Evolutionary conservation across 1,140 invertebrate genomes (phyloP), one percentile per base, ranked within the genome.

Genomic region (Hydropsyche tenuis): DNA sequence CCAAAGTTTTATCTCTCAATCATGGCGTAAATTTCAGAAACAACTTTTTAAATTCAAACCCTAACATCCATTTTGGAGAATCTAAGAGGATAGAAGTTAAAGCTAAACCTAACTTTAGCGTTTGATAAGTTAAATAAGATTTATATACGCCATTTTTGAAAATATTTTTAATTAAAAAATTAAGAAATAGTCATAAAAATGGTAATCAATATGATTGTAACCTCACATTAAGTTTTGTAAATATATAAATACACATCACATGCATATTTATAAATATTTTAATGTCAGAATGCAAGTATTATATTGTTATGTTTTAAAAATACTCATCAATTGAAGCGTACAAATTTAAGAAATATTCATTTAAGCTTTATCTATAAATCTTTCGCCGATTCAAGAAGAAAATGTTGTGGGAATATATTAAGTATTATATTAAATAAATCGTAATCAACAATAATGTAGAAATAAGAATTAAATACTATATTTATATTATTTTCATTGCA

Each of bases 1-100:
- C 91, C 16, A 93, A 93, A 83, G 90, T 94, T 46, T 82, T 94
- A 71, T 90, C 91, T 18, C 82, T 92, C 42, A 92, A 93, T 81
- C 91, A 92, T 76, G 90, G 90, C 11, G 78, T 86, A 25, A 51
- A 23, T 22, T 12, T 30, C 14, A 25, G 7, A 43, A 30, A 60
- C n/a, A 70, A 64, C 43, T 74, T 64, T 25, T 14, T 71, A 7
- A 63, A 64, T 45, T 30, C 25, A 1, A 53, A 69, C 27, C 11
- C 20, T 12, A 63, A 71, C 42, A 64, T 71, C 27, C 37, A 43
- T 16, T 64, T 69, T 20, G 66, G 56, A 6, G 73, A 74, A 64
- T 74, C 73, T n/a, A 70, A 56, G 27, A 70, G 66, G 30, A 18
- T 43, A 42, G 72, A 73, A 42, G 12, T 37, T 11, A 73, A 73